These are phyloP conservation scores for Nothura maculosa DNA, from an alignment of 2,797 vertebrate species.

Conservation along the genomic window DNA sequence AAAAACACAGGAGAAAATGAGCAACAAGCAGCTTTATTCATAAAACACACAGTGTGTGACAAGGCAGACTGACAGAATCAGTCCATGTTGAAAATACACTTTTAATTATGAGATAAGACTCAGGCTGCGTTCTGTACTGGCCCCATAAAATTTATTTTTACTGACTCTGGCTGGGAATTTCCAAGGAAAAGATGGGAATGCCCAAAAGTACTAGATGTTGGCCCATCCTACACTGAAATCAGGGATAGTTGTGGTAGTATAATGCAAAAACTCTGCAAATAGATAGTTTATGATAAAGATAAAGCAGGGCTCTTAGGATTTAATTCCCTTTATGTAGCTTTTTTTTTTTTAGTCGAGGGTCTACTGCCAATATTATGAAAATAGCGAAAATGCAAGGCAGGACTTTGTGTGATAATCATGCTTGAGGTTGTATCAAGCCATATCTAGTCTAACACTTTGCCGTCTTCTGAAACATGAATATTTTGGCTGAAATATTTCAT, in stretches of 20 bases:
- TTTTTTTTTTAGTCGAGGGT: neutral
- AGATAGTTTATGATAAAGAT: neutral
- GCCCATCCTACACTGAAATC: neutral
- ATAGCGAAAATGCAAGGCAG: neutral
- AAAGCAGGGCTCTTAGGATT: neutral
- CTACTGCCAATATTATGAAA: neutral
- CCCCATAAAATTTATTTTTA: neutral
- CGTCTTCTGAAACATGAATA: neutral
- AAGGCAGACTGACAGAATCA: neutral
- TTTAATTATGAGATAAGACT: neutral
- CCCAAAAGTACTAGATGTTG: neutral
- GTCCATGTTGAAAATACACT: neutral
- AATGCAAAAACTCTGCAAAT: neutral
- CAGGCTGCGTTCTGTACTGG: neutral
- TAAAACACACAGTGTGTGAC: neutral
- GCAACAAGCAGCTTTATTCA: neutral
- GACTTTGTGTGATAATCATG: neutral
- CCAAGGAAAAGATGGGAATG: neutral
- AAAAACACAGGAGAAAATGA: neutral
- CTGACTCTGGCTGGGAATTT: neutral
- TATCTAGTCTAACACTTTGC: neutral
- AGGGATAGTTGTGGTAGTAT: neutral
- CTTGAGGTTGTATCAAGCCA: neutral
- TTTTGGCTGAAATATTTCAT: constrained; percentile 37
- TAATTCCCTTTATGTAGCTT: neutral